These are phyloP conservation scores for Echinarachnius parma DNA, from an alignment of 53 echinoderm and acorn worm species.

Conservation along the genomic window DNA sequence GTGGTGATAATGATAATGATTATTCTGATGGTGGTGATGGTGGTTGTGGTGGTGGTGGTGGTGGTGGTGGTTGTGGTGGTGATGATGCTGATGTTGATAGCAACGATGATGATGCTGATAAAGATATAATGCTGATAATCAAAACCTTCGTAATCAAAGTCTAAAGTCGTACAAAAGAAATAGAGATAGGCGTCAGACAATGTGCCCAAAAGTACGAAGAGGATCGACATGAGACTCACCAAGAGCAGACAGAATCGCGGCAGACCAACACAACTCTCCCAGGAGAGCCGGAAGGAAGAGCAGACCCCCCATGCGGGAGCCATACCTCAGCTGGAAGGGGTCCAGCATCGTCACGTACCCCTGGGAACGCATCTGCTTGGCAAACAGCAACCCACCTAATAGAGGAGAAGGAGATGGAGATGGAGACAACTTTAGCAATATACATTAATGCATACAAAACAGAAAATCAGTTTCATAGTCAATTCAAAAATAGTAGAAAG, in stretches of 20 bases:
- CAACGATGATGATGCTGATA: too few relatives aligned
- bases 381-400: slow-evolving; percentile 90
- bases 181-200: too few relatives aligned
- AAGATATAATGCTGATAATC: not conserved
- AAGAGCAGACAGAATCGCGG: slow-evolving; percentile 89
- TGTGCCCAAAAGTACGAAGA: too few relatives aligned
- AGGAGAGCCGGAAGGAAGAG: slow-evolving; percentile 92
- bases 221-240: slow-evolving; percentile 64
- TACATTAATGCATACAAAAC: not conserved
- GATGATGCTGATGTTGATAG: too few relatives aligned
- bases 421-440: not conserved
- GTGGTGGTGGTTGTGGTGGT: too few relatives aligned
- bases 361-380: slow-evolving; percentile 91
- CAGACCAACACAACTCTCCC: slow-evolving; percentile 97
- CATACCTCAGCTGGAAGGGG: slow-evolving; percentile 94
- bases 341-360: slow-evolving; percentile 98
- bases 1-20: too few relatives aligned
- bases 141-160: too few relatives aligned
- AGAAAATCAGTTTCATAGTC: too few relatives aligned
- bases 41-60: too few relatives aligned
- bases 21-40: too few relatives aligned
- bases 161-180: too few relatives aligned
- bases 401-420: not conserved
- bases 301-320: slow-evolving; percentile 94
- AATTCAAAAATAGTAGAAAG: too few relatives aligned